A percentile compares a stretch with the other conserved stretches of the same genome.
These are phyloP conservation scores for Cetoscarus ocellatus DNA, from an alignment of 2,797 vertebrate genomes.

Conservation along the genomic window DNA sequence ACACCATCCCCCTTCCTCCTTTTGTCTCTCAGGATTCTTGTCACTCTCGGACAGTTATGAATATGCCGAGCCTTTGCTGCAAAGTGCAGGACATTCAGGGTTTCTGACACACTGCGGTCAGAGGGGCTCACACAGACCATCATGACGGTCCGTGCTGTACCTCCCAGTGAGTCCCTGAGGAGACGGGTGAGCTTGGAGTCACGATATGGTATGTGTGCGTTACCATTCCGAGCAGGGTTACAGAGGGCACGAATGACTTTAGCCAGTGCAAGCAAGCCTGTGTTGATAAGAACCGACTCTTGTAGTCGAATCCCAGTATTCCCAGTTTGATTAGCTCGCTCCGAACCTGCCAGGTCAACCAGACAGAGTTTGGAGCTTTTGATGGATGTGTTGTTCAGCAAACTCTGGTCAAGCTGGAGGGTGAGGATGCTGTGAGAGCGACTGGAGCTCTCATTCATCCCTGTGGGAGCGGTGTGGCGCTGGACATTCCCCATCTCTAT, in stretches of 20 bases:
- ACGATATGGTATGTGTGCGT: conserved; percentile 88
- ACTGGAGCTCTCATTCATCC: conserved; percentile 92
- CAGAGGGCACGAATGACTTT: conserved; percentile 93
- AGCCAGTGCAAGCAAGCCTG: conserved; percentile 89
- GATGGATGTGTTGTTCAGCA: conserved; percentile 14
- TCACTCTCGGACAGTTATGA: conserved; percentile 86
- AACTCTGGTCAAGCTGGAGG: conserved; percentile 84
- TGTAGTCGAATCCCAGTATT: conserved; percentile 90
- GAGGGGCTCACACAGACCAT: conserved; percentile 93
- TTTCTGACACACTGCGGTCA: conserved; percentile 88
- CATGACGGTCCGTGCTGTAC: conserved; percentile 92
- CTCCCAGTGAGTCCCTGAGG: conserved; percentile 92
- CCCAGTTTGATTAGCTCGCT: conserved; percentile 90
- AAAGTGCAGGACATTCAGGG: conserved; percentile 91
- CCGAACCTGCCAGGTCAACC: conserved; percentile 93
- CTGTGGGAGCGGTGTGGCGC: conserved; percentile 87
- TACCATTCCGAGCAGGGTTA: conserved; percentile 76
- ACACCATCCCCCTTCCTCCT: conserved; percentile 74
- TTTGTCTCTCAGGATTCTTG: conserved; percentile 87
- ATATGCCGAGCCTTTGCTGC: conserved; percentile 90
- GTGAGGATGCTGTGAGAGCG: conserved; percentile 93
- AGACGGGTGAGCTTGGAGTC: conserved; percentile 94
- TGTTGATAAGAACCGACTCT: conserved; percentile 92
- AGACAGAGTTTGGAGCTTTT: conserved; percentile 90
- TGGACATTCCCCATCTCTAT: conserved; percentile 87